Conservation (phyloP, 2,888 invertebrate genomes). For the Amphipoea lucens region DNA sequence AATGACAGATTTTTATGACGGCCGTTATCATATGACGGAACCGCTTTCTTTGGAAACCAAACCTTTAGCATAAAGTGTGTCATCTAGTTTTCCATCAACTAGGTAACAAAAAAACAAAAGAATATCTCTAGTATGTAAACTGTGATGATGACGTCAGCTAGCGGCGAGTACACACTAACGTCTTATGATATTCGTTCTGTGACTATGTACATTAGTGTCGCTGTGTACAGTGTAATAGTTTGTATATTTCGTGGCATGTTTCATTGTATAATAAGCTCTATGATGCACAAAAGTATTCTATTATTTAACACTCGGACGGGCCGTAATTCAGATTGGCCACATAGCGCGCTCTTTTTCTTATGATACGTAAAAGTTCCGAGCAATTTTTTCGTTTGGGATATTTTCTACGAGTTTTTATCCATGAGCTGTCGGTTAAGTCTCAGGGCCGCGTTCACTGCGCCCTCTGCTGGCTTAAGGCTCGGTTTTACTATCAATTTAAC, state of each 20-base stretch:
- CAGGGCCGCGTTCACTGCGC: neutral
- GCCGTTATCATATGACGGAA: neutral
- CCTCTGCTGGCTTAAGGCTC: neutral
- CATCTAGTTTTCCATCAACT: neutral
- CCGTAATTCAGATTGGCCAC: constrained; percentile 23
- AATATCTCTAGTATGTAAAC: constrained; percentile 7
- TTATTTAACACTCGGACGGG: constrained; percentile 57
- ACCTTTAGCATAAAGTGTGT: neutral
- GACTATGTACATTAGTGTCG: constrained; percentile 79
- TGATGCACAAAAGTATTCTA: constrained; percentile 80
- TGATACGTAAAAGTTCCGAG: constrained; percentile 6
- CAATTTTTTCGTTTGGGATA: constrained; percentile 4
- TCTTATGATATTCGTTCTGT: constrained; percentile 73
- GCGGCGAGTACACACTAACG: constrained; percentile 48
- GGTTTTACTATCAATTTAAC: constrained; percentile 61
- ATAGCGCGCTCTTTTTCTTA: constrained; percentile 22
- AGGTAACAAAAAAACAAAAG: constrained; percentile 11
- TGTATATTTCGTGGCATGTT: constrained; percentile 82
- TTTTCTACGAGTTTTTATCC: constrained; percentile 8
- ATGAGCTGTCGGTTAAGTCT: neutral
- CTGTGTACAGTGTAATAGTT: constrained; percentile 81
- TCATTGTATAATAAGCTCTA: constrained; percentile 81
- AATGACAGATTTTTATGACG: neutral
- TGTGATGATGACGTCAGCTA: constrained; percentile 37
- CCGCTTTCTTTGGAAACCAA: neutral